Conservation (phyloP, 1,140 invertebrate species). For the Orius laevigatus region DNA sequence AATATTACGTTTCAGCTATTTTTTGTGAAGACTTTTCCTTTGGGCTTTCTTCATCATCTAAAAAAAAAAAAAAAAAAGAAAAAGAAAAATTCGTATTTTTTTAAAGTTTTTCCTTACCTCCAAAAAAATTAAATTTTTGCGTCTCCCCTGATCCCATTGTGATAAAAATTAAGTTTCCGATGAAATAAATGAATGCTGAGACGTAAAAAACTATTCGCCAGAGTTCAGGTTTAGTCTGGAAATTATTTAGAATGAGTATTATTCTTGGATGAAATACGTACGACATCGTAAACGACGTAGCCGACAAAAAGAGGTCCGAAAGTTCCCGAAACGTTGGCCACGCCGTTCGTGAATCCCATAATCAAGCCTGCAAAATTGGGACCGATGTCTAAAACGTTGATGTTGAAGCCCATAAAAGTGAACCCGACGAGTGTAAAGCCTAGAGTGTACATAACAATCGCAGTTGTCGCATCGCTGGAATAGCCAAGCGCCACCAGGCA, state of each 20-base stretch:
- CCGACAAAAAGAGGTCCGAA: conserved; percentile 35
- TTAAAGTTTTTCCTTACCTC: neutral
- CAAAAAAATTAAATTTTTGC: conserved; percentile 17
- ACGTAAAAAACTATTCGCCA: conserved; percentile 38
- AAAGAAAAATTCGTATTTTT: too few species aligned
- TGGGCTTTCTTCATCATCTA: too few species aligned
- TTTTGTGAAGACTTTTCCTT: too few species aligned
- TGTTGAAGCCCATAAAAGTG: conserved; percentile 36
- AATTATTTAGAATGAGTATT: conserved; percentile 11
- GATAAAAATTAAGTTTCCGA: conserved; percentile 31
- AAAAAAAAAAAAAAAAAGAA: too few species aligned
- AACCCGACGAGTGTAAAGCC: conserved; percentile 30
- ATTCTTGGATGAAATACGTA: conserved; percentile 5
- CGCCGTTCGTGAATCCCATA: conserved; percentile 47
- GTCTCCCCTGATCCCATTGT: conserved; percentile 26
- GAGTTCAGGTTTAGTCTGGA: conserved; percentile 28
- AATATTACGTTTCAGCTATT: too few species aligned
- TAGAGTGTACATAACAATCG: conserved; percentile 31
- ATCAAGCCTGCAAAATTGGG: conserved; percentile 59
- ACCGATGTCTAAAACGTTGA: conserved; percentile 48
- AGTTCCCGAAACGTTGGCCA: conserved; percentile 47
- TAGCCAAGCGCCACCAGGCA: conserved; percentile 27
- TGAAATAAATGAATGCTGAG: conserved; percentile 29
- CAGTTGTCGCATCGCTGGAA: conserved; percentile 18
- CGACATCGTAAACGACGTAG: conserved; percentile 6